A percentile compares a stretch with the other conserved stretches of the same genome.
Evolutionary conservation across 2,113 vertebrate genomes (phyloP).

Genomic region (Lichenostomus cassidix): DNA sequence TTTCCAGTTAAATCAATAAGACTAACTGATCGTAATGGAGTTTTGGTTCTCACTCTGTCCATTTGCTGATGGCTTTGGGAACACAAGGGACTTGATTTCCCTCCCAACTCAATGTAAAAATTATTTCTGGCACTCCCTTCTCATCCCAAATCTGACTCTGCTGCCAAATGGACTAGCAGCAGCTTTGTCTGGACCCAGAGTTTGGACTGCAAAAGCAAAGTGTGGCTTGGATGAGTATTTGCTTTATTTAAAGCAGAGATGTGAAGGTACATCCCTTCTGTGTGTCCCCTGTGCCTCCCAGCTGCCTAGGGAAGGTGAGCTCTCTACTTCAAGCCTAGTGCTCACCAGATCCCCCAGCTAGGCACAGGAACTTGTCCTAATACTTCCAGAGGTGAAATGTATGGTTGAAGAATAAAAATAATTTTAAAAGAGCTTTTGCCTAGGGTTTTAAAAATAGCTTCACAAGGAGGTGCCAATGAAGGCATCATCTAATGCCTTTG

Average conservation of each 20-base stretch:
- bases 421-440: background rate
- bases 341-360: background rate
- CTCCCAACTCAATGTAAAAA: background rate
- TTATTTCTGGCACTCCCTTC: background rate
- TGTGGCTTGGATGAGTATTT: background rate
- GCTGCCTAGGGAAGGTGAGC: background rate
- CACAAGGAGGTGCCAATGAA: background rate
- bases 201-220: background rate
- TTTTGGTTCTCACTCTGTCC: background rate
- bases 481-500: background rate
- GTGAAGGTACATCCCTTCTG: background rate
- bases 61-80: background rate
- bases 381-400: background rate
- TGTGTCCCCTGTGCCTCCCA: fast-evolving
- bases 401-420: background rate
- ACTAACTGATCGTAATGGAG: background rate
- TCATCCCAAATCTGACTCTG: background rate
- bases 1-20: background rate
- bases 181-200: background rate
- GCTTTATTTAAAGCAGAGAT: background rate
- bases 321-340: too few species aligned
- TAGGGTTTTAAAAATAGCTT: background rate
- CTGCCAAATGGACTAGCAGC: background rate
- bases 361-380: background rate
- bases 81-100: background rate